phyloP scores from a whole-genome alignment of 2,888 invertebrate species.

The Zaprionus bogoriensis region DNA sequence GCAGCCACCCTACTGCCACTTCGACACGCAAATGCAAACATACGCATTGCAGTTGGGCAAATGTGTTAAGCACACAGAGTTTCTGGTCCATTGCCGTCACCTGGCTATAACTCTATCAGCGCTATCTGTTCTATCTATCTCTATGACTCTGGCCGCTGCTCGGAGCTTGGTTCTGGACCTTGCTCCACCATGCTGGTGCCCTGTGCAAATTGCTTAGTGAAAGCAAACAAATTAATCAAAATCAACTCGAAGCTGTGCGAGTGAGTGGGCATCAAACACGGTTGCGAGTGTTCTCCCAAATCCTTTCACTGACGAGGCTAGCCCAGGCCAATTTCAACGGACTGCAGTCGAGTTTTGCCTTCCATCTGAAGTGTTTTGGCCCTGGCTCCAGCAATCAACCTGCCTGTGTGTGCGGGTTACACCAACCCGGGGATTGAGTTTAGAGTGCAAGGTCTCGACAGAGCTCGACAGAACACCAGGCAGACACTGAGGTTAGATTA shows the following conservation, averaged over 20 bases:
- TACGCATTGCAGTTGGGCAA: conserved; percentile 69
- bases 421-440: not conserved
- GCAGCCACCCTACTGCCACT: not conserved
- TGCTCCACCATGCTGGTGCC: conserved; percentile 26
- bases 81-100: conserved; percentile 61
- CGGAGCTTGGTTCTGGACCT: no score
- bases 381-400: not conserved
- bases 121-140: conserved; percentile 31
- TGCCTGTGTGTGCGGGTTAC: not conserved
- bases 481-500: conserved; percentile 16
- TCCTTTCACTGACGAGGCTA: not conserved
- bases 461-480: conserved; percentile 19
- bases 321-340: not conserved
- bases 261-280: conserved; percentile 43
- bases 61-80: conserved; percentile 63
- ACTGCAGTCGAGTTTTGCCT: conserved; percentile 16
- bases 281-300: conserved; percentile 9
- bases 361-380: no score
- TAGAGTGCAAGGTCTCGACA: conserved; percentile 20
- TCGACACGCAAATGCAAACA: conserved; percentile 63
- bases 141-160: not conserved
- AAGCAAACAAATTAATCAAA: conserved; percentile 75
- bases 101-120: conserved; percentile 59
- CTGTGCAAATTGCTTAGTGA: conserved; percentile 63
- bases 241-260: conserved; percentile 59